A percentile compares a stretch with the other conserved stretches of the same genome.
Conservation (phyloP, 2,888 invertebrate genomes). For the Perithous albicinctus region DNA sequence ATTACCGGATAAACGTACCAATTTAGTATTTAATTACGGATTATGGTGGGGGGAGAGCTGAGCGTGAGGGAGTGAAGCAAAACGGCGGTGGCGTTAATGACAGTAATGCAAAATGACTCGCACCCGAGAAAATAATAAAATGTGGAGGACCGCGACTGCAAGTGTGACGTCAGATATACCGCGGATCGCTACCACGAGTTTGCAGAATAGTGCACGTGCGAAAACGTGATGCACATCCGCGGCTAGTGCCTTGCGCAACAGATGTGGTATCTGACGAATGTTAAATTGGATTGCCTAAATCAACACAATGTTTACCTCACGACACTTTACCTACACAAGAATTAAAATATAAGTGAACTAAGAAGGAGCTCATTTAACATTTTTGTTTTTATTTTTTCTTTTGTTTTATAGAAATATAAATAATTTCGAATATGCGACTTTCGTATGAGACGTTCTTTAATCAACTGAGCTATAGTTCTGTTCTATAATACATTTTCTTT, state of each 20-base stretch:
- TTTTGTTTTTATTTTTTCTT: too few relatives aligned
- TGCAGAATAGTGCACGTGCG: slow-evolving; percentile 59
- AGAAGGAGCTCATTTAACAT: not conserved
- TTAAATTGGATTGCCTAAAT: slow-evolving; percentile 32
- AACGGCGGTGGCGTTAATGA: slow-evolving; percentile 78
- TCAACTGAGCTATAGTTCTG: too few relatives aligned
- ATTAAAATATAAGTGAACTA: not conserved
- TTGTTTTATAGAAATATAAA: too few relatives aligned
- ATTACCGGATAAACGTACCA: slow-evolving; percentile 77
- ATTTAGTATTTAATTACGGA: slow-evolving; percentile 82
- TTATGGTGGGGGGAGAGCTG: slow-evolving; percentile 7
- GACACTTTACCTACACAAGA: not conserved
- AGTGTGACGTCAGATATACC: slow-evolving; percentile 30
- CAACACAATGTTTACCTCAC: not conserved
- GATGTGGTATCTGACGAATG: slow-evolving; percentile 33
- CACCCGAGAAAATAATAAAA: slow-evolving; percentile 78
- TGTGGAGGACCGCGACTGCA: slow-evolving; percentile 70
- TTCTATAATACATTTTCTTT: too few relatives aligned
- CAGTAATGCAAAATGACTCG: slow-evolving; percentile 77
- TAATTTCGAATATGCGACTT: too few relatives aligned
- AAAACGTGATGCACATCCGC: slow-evolving; percentile 46
- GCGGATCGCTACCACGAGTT: slow-evolving; percentile 30
- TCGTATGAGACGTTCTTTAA: too few relatives aligned
- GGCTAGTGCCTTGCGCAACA: slow-evolving; percentile 50
- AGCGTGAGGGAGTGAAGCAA: slow-evolving; percentile 64